A percentile compares a stretch with the other conserved stretches of the same genome.
phyloP scores from a whole-genome alignment of 2,888 invertebrate species.

The Graphium colonna region DNA sequence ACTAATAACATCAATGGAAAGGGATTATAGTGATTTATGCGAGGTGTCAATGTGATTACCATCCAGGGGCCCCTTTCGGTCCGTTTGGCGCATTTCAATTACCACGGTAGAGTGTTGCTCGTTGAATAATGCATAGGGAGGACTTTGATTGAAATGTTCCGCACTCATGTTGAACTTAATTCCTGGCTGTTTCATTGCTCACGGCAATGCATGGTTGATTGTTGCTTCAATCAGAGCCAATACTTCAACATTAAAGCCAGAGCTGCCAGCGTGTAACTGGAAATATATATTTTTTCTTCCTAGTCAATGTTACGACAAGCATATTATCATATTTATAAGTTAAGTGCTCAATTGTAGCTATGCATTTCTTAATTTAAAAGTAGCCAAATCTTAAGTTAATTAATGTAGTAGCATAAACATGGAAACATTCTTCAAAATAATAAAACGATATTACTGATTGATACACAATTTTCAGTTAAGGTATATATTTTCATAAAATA shows the following conservation, averaged over 20 bases:
- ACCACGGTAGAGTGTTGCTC: slow-evolving; percentile 40
- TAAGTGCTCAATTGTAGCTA: no score
- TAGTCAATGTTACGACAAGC: no score
- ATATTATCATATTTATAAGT: no score
- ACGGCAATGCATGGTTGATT: slow-evolving; percentile 23
- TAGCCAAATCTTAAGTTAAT: no score
- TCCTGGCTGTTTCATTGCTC: slow-evolving; percentile 44
- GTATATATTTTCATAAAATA: neutral
- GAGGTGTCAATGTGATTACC: slow-evolving; percentile 54
- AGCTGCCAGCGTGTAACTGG: slow-evolving; percentile 1
- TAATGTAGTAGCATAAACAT: no score
- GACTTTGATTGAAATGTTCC: slow-evolving; percentile 56
- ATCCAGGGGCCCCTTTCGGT: slow-evolving; percentile 46
- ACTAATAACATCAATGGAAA: slow-evolving; percentile 35
- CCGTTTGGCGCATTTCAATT: slow-evolving; percentile 57
- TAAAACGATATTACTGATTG: no score
- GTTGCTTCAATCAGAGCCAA: slow-evolving; percentile 20
- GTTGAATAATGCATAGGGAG: slow-evolving; percentile 54
- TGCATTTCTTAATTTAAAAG: no score
- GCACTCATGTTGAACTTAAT: slow-evolving; percentile 44
- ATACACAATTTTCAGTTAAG: no score
- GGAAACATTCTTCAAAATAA: no score
- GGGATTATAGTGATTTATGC: slow-evolving; percentile 48
- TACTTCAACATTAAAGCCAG: slow-evolving; percentile 2
- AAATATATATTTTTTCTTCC: neutral